phyloP scores from a whole-genome alignment of 2,113 vertebrate genomes.

The Barbus barbus region DNA sequence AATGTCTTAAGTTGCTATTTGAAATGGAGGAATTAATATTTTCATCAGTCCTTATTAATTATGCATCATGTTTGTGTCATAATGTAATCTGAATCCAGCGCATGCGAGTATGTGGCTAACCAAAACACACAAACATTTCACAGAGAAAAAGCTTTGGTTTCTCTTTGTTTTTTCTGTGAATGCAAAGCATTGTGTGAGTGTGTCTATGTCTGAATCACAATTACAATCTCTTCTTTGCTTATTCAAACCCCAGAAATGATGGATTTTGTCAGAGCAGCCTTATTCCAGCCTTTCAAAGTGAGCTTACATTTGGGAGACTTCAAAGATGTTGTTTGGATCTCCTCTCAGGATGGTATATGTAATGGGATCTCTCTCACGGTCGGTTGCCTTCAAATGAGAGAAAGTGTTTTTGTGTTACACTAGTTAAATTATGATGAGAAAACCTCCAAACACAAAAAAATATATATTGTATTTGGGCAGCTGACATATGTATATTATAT shows the following conservation, averaged over 20 bases:
- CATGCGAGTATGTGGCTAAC: background rate
- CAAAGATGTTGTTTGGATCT: slow-evolving; percentile 87
- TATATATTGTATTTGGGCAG: background rate
- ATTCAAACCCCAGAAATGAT: background rate
- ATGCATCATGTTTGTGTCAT: slow-evolving; percentile 12
- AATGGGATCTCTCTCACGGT: slow-evolving; percentile 91
- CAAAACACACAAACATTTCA: background rate
- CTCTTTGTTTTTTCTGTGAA: background rate
- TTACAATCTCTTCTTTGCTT: background rate
- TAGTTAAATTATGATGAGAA: slow-evolving; percentile 38
- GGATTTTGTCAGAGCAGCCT: background rate
- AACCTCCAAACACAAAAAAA: background rate
- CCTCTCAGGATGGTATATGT: slow-evolving; percentile 88
- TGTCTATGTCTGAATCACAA: background rate
- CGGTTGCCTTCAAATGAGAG: slow-evolving; percentile 81
- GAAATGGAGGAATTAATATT: background rate
- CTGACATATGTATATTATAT: background rate
- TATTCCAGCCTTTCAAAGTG: background rate
- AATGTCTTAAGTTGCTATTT: background rate
- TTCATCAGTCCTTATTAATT: slow-evolving; percentile 1
- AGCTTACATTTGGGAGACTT: slow-evolving; percentile 86
- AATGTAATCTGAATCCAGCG: background rate
- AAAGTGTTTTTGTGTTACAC: slow-evolving; percentile 42
- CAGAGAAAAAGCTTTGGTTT: background rate
- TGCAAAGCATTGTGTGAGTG: background rate